Conservation (phyloP, 2,113 vertebrate genomes). For the Halcyon senegalensis region DNA sequence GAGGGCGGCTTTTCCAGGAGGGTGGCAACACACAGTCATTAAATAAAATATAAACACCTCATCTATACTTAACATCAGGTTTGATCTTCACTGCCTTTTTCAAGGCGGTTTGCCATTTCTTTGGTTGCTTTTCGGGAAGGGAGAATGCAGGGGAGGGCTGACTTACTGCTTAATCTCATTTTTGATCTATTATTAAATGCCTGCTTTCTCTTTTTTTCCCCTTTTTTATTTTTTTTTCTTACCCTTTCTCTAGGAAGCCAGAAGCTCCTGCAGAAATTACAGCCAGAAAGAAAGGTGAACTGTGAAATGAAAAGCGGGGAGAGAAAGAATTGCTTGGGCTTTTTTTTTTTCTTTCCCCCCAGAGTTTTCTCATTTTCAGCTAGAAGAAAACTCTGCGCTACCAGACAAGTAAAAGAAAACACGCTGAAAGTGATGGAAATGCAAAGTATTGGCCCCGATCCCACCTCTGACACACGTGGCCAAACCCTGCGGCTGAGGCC, state of each 20-base stretch:
- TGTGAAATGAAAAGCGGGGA: background rate
- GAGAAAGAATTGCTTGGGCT: background rate
- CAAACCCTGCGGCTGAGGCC: background rate
- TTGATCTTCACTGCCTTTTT: constrained; percentile 22
- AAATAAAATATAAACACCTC: constrained; percentile 61
- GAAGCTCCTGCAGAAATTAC: constrained; percentile 11
- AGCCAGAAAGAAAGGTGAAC: background rate
- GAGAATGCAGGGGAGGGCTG: background rate
- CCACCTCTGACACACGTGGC: background rate
- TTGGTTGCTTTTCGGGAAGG: constrained; percentile 2
- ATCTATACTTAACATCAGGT: constrained; percentile 4
- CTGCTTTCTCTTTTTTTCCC: background rate
- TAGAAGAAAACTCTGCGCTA: background rate
- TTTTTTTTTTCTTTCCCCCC: background rate
- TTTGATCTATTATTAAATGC: constrained; percentile 65
- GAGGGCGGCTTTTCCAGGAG: background rate
- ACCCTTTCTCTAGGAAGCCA: background rate
- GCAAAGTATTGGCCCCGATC: background rate
- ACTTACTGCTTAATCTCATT: constrained; percentile 38
- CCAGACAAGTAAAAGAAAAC: background rate
- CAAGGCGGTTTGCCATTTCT: background rate
- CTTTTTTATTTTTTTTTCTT: background rate
- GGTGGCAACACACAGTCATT: background rate
- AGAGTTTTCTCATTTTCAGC: background rate
- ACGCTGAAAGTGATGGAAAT: background rate